A percentile compares a stretch with the other conserved stretches of the same genome.
Evolutionary conservation across 2,797 vertebrate genomes (phyloP).

Genomic region (Pristis pectinata): DNA sequence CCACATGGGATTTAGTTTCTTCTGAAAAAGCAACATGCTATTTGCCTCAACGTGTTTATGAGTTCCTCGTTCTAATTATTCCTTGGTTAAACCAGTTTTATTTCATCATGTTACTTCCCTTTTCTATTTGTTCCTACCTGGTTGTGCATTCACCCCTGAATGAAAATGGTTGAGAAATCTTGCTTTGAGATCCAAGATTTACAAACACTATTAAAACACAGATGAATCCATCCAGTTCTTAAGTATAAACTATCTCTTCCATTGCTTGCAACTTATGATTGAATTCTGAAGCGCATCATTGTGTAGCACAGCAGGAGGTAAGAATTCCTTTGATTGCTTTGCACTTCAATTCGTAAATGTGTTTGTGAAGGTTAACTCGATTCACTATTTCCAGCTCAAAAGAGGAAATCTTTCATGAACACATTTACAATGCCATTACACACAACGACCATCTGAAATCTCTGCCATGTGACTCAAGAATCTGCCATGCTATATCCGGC

Average conservation of each 20-base stretch:
- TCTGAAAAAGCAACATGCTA: not conserved
- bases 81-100: not conserved
- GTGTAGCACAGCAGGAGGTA: conserved; percentile 3
- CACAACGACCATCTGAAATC: not conserved
- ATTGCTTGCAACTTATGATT: conserved; percentile 23
- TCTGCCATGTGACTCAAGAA: not conserved
- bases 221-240: conserved; percentile 11
- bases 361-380: conserved; percentile 9
- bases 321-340: not conserved
- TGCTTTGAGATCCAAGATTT: not conserved
- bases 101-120: not conserved
- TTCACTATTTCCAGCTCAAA: not conserved
- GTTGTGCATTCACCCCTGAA: no score
- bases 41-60: not conserved
- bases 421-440: conserved; percentile 23
- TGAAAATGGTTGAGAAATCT: not conserved
- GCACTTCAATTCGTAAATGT: conserved; percentile 13
- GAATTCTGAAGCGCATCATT: conserved; percentile 2
- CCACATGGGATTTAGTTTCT: not conserved
- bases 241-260: conserved; percentile 12
- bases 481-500: not conserved
- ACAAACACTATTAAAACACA: conserved; percentile 28
- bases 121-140: not conserved
- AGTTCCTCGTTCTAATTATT: not conserved
- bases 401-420: conserved; percentile 22